These are phyloP conservation scores for Nomada fucata DNA, from an alignment of 2,888 invertebrate species.

Conservation along the genomic window DNA sequence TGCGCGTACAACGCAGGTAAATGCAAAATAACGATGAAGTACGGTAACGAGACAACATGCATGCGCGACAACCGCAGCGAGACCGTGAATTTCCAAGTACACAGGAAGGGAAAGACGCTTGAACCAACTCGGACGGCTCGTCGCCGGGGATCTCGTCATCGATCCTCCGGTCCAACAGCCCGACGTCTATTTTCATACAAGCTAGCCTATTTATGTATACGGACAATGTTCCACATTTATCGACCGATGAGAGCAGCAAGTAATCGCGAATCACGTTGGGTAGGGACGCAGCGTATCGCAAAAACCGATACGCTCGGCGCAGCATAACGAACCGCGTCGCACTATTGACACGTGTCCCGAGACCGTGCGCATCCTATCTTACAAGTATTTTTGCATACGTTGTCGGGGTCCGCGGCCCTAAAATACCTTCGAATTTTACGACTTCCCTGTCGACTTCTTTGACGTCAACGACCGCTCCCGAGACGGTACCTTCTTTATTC, in stretches of 20 bases:
- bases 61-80: not conserved
- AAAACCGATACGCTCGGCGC: not conserved
- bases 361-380: not conserved
- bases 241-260: constrained; percentile 69
- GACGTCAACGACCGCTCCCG: constrained; percentile 74
- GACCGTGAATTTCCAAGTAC: constrained; percentile 35
- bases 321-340: not conserved
- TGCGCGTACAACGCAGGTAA: not conserved
- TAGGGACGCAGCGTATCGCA: not conserved
- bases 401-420: not conserved
- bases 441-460: constrained; percentile 55
- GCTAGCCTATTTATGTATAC: constrained; percentile 79
- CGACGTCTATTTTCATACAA: constrained; percentile 77
- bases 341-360: constrained; percentile 3
- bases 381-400: constrained; percentile 10
- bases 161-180: constrained; percentile 81
- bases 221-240: constrained; percentile 82
- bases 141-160: constrained; percentile 67
- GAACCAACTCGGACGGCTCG: constrained; percentile 35
- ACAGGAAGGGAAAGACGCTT: constrained; percentile 26
- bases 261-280: constrained; percentile 61
- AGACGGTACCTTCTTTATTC: constrained; percentile 19
- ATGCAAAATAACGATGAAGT: not conserved
- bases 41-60: not conserved
- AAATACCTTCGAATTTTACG: constrained; percentile 26